Base-by-base conservation (phyloP, 2,797 vertebrate genomes). In the Gambelia wislizenii region DNA sequence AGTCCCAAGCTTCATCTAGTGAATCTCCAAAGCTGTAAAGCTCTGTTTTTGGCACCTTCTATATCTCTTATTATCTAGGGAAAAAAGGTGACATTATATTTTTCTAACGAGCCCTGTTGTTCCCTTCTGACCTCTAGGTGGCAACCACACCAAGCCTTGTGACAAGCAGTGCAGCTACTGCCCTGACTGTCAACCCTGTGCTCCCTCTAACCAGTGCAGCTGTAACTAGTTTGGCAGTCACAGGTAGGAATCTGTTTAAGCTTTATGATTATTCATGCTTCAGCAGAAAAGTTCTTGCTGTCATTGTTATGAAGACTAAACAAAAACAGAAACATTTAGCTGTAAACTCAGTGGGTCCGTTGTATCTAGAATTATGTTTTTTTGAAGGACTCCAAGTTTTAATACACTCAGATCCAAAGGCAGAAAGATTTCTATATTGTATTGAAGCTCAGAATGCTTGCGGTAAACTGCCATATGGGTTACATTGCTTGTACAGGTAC, bases 61-160 rank as follows among this genome's bases (percentile, higher is more conserved):
- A 2, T 74, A 61, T 27, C 22, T n/a, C 7, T 76, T 76, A 16
- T 13, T 52, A 80, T 33, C n/a, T 10, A 44, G 22, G 27, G 3
- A 27, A 39, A 16, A 25, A 67, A n/a, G 4, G 6, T 82, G 33
- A 59, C 42, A 0, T 16, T 30, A 18, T 39, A 18, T 42, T 76
- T 39, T 89, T 67, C 18, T 90, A 59, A 77, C 87, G 74, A 77
- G 16, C 64, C 94, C 59, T 93, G 69, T 94, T 90, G 52, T 92
- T 93, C 47, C 5, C 75, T 90, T 96, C 87, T 94, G 72, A 91
- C 96, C 96, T 97, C 69, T 95, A 99, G 99, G 98, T 99, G 97
- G 98, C 98, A 95, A 98, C 98, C 97, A 99, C 99, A 44, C 98
- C 98, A 89, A 99, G 98, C 98, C 98, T 99, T 98, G 98, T 99